A percentile compares a stretch with the other conserved stretches of the same genome.
Conservation (phyloP, 1,140 invertebrate species). For the Dryas iulia region DNA sequence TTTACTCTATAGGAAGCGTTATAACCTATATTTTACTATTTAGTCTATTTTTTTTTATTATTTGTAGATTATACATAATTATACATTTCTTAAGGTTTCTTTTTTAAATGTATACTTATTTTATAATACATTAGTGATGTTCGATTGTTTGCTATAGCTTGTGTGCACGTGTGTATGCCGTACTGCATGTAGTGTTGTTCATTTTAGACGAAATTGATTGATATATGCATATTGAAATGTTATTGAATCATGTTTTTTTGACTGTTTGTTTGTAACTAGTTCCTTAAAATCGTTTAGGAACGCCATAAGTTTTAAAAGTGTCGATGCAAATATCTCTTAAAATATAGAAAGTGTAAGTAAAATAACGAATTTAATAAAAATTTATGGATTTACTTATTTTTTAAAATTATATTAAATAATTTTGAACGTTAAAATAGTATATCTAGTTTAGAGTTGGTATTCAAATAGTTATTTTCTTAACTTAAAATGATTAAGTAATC, state of each 20-base stretch:
- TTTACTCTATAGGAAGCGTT: background rate
- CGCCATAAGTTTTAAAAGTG: too few relatives aligned
- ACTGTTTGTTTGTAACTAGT: background rate
- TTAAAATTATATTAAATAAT: too few relatives aligned
- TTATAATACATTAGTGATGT: background rate
- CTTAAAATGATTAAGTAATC: too few relatives aligned
- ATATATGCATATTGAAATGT: background rate
- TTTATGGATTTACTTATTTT: too few relatives aligned
- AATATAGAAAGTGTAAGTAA: too few relatives aligned
- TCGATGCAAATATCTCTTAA: too few relatives aligned
- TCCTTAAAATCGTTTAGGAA: too few relatives aligned
- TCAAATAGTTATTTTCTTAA: background rate
- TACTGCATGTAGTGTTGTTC: constrained; percentile 13
- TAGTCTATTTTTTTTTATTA: background rate
- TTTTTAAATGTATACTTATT: background rate
- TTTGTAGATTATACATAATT: background rate
- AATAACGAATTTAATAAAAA: too few relatives aligned
- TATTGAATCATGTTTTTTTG: background rate
- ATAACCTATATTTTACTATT: background rate
- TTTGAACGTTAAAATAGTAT: too few relatives aligned
- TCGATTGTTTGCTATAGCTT: constrained; percentile 19
- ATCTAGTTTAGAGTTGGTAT: background rate
- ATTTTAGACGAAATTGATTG: background rate
- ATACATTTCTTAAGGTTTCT: background rate
- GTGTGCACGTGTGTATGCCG: constrained; percentile 15